These are phyloP conservation scores for Bolborhynchus lineola DNA, from an alignment of 2,113 vertebrate genomes.

Conservation along the genomic window DNA sequence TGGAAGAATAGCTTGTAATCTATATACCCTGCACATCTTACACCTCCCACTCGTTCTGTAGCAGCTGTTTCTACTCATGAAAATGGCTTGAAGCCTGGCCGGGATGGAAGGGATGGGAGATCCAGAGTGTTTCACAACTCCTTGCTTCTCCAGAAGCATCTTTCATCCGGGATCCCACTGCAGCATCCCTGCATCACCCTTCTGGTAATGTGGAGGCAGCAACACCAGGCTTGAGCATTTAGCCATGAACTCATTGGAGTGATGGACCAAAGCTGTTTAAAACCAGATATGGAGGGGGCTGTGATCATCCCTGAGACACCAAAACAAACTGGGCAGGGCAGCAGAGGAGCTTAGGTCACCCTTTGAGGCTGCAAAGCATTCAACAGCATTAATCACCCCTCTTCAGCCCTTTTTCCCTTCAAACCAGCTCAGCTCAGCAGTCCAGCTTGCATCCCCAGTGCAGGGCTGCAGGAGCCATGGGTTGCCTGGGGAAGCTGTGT, in stretches of 20 bases:
- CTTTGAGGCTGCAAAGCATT: background rate
- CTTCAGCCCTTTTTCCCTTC: background rate
- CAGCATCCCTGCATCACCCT: background rate
- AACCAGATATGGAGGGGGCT: background rate
- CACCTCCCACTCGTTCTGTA: background rate
- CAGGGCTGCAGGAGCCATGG: background rate
- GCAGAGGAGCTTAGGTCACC: background rate
- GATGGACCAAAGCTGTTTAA: background rate
- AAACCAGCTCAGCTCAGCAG: background rate
- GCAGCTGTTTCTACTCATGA: background rate
- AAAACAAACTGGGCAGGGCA: background rate
- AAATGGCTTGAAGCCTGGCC: background rate
- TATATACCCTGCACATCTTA: background rate
- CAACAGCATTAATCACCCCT: background rate
- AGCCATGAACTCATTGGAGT: background rate
- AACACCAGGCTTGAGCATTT: background rate
- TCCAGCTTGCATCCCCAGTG: background rate
- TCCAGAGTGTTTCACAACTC: background rate
- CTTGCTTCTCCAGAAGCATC: background rate
- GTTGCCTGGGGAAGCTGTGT: background rate
- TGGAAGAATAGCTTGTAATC: background rate
- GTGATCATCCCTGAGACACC: background rate
- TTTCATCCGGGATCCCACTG: accelerated
- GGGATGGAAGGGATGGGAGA: background rate
- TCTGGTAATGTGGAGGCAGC: accelerated